Percentiles rank a stretch among this genome's conserved stretches.
These are phyloP conservation scores for Holacanthella duospinosa DNA, from an alignment of 2,888 invertebrate genomes.

Conservation along the genomic window DNA sequence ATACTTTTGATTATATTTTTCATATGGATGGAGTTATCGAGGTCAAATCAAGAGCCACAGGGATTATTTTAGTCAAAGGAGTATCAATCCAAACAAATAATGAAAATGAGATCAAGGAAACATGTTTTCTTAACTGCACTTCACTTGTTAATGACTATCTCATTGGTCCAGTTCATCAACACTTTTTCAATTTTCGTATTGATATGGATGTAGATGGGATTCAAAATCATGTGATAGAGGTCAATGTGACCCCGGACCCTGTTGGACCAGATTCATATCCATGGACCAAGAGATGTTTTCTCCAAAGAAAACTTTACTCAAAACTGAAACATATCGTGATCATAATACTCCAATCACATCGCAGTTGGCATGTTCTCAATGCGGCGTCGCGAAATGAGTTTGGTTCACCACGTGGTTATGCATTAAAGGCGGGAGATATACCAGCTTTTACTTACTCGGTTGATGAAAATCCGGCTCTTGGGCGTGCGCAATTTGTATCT, in stretches of 20 bases:
- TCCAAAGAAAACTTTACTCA: not conserved
- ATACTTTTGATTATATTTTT: constrained; percentile 5
- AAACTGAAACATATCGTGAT: not conserved
- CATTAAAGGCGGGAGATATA: not conserved
- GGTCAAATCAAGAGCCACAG: not conserved
- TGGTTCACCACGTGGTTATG: not conserved
- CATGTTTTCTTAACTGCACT: not conserved
- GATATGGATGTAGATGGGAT: not conserved
- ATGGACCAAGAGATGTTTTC: not conserved
- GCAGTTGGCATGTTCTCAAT: constrained; percentile 4
- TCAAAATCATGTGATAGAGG: not conserved
- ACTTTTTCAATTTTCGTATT: constrained; percentile 1
- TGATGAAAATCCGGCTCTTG: not conserved
- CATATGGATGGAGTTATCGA: constrained; percentile 6
- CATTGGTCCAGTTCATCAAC: not conserved
- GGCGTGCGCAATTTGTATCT: not conserved
- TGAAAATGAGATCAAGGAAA: no score
- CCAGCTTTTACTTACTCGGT: not conserved
- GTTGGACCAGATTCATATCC: not conserved
- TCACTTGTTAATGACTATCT: not conserved
- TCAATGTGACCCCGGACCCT: not conserved
- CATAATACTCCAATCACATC: not conserved
- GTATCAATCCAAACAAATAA: not conserved
- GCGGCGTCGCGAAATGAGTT: not conserved
- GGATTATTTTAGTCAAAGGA: not conserved